phyloP scores from a whole-genome alignment of 2,113 vertebrate species.

The Reinhardtius hippoglossoides region DNA sequence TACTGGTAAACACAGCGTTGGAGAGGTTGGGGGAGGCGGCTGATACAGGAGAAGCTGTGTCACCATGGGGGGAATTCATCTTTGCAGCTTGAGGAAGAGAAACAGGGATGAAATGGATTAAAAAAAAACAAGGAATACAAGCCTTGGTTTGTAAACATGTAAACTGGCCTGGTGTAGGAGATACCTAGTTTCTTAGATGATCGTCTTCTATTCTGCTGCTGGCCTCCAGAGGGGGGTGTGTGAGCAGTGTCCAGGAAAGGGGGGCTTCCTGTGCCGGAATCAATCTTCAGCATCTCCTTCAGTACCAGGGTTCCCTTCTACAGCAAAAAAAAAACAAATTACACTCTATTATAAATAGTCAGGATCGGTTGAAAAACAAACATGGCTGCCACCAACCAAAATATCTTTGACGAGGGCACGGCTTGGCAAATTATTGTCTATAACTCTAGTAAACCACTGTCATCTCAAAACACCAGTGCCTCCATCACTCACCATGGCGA shows the following conservation, averaged over 20 bases:
- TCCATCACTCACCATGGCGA: slow-evolving; percentile 88
- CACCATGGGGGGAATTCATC: slow-evolving; percentile 83
- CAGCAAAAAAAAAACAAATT: slow-evolving; percentile 8
- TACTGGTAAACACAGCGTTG: slow-evolving; percentile 77
- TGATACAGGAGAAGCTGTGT: slow-evolving; percentile 68
- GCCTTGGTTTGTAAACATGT: background rate
- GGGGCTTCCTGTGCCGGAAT: slow-evolving; percentile 82
- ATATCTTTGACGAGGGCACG: no score
- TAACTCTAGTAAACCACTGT: no score
- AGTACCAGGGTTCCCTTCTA: slow-evolving; percentile 96
- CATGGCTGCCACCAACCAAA: no score
- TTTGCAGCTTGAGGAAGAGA: slow-evolving; percentile 82
- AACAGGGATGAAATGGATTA: background rate
- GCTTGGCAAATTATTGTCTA: no score
- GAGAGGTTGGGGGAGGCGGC: slow-evolving; percentile 24
- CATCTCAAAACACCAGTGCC: background rate
- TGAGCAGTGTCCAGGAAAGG: slow-evolving; percentile 64
- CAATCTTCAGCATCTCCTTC: slow-evolving; percentile 99
- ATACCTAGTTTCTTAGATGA: slow-evolving; percentile 91
- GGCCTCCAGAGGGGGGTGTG: slow-evolving; percentile 70
- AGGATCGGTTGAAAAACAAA: no score
- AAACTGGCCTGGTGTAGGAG: background rate
- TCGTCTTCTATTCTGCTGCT: slow-evolving; percentile 83
- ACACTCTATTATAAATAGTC: background rate
- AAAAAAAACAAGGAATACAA: background rate